Evolutionary conservation across 2,113 vertebrate genomes (phyloP).

Genomic region (Rhinichthys klamathensis): DNA sequence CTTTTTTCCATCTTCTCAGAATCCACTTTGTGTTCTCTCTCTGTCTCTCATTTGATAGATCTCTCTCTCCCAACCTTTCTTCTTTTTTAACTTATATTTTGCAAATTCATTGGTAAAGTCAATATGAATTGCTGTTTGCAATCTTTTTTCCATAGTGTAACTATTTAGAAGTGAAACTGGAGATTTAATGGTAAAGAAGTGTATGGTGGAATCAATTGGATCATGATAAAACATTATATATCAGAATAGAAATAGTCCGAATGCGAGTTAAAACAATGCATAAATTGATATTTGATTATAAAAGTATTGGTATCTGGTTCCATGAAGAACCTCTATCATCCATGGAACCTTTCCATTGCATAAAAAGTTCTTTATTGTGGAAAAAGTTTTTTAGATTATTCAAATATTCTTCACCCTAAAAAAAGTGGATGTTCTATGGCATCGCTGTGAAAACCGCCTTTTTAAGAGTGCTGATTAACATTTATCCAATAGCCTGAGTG

Average conservation of each 20-base stretch:
- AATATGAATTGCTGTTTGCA: not conserved
- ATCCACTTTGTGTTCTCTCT: conserved; percentile 51
- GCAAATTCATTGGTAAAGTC: not conserved
- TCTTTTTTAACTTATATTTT: not conserved
- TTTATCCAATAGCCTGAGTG: not conserved
- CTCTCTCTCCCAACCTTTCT: conserved; percentile 6
- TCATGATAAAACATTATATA: not conserved
- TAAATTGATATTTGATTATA: not conserved
- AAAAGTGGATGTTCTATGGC: not conserved
- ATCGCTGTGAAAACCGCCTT: not conserved
- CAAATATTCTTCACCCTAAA: not conserved
- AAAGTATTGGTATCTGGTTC: not conserved
- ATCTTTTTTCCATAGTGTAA: not conserved
- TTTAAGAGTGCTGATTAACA: not conserved
- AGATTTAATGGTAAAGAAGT: not conserved
- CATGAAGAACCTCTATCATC: not conserved
- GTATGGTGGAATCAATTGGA: not conserved
- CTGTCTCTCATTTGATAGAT: not conserved
- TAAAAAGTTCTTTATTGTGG: not conserved
- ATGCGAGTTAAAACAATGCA: not conserved
- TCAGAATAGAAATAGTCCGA: not conserved
- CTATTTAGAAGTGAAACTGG: not conserved
- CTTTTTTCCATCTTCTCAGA: conserved; percentile 40
- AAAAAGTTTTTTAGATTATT: not conserved
- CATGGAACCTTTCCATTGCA: not conserved